These are phyloP conservation scores for Andricus quercusramuli DNA, from an alignment of 2,888 invertebrate genomes.

Conservation along the genomic window DNA sequence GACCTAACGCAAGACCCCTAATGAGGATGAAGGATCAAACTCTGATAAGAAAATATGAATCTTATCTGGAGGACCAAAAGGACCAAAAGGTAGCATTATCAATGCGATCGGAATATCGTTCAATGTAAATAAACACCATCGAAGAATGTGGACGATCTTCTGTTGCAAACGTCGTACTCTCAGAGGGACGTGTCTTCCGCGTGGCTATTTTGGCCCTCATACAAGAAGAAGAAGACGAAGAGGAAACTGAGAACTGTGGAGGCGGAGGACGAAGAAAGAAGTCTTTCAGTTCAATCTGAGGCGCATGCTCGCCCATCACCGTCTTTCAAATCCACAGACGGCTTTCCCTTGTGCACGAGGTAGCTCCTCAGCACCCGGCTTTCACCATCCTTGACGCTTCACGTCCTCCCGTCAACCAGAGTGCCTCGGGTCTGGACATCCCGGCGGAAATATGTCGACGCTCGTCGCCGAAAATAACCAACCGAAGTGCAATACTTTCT, in stretches of 20 bases:
- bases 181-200: constrained; percentile 58
- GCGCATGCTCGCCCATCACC: constrained; percentile 42
- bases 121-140: constrained; percentile 48
- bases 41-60: neutral
- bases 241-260: constrained; percentile 15
- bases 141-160: constrained; percentile 46
- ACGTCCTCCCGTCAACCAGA: constrained; percentile 18
- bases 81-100: neutral
- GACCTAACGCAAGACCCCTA: too few relatives aligned
- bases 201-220: constrained; percentile 59
- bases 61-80: neutral
- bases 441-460: constrained; percentile 63
- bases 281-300: constrained; percentile 22
- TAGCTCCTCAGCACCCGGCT: constrained; percentile 7
- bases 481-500: constrained; percentile 48
- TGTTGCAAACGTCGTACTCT: neutral
- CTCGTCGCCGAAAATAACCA: constrained; percentile 66
- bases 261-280: constrained; percentile 29
- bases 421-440: constrained; percentile 37
- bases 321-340: constrained; percentile 32
- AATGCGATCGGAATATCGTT: neutral
- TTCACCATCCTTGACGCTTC: constrained; percentile 34
- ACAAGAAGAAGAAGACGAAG: constrained; percentile 33
- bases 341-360: constrained; percentile 27
- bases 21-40: neutral